Percentiles rank a stretch among this genome's conserved stretches.
These are phyloP conservation scores for Anthrax anthrax DNA, from an alignment of 2,888 invertebrate genomes.

Conservation along the genomic window DNA sequence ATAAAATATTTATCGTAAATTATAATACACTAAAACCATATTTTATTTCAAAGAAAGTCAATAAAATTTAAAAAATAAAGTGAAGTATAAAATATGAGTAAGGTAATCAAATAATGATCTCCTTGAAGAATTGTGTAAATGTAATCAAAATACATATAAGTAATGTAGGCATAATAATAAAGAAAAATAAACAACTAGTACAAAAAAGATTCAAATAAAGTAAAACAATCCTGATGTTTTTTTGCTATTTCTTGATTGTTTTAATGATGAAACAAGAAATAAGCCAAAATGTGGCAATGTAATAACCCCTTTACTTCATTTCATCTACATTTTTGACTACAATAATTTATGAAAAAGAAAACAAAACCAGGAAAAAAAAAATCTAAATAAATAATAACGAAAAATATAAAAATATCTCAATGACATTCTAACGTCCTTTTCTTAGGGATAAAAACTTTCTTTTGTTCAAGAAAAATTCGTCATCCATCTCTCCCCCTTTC, in stretches of 20 bases:
- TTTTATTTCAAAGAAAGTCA: no score
- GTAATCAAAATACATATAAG: background rate
- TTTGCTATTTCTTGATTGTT: slow-evolving; percentile 7
- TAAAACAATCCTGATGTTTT: background rate
- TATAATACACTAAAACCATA: no score
- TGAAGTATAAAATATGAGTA: no score
- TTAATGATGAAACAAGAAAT: slow-evolving; percentile 4
- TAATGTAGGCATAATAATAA: background rate
- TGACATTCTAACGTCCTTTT: background rate
- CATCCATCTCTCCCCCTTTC: background rate
- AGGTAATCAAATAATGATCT: slow-evolving; percentile 3
- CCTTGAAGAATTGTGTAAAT: background rate
- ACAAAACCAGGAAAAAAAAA: background rate
- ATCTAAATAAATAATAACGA: no score
- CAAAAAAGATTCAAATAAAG: no score
- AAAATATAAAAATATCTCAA: background rate
- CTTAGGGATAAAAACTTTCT: background rate
- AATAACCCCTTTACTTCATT: background rate
- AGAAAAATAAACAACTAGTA: background rate
- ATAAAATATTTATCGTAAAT: no score
- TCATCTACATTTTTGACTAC: background rate
- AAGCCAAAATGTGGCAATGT: background rate
- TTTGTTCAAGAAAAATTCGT: background rate
- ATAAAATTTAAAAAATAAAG: no score
- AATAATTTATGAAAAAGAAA: slow-evolving; percentile 2